Percentiles rank a stretch among this genome's conserved stretches.
phyloP scores from a whole-genome alignment of 2,888 invertebrate genomes.

The Mycalesis mineus region DNA sequence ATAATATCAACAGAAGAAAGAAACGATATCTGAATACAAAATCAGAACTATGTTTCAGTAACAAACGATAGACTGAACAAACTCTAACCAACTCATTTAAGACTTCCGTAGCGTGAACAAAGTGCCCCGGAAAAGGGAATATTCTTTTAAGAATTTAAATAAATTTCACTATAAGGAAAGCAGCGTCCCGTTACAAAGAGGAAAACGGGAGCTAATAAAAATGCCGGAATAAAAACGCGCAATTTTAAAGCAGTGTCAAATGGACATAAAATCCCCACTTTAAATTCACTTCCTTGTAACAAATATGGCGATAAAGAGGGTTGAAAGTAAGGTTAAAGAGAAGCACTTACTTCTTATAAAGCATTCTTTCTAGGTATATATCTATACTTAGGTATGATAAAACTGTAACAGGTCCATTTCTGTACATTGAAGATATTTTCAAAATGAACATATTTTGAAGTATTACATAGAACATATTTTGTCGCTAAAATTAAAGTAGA shows the following conservation, averaged over 20 bases:
- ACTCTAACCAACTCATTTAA: conserved; percentile 55
- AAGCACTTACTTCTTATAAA: neutral
- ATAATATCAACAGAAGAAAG: neutral
- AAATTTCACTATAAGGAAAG: conserved; percentile 59
- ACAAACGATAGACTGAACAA: conserved; percentile 33
- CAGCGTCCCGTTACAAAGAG: conserved; percentile 64
- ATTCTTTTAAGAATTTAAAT: conserved; percentile 71
- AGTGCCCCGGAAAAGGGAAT: conserved; percentile 40
- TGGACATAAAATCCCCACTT: conserved; percentile 47
- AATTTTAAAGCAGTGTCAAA: conserved; percentile 59
- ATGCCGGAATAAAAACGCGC: conserved; percentile 53
- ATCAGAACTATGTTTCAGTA: conserved; percentile 27
- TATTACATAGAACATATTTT: too few relatives aligned
- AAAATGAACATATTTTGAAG: too few relatives aligned
- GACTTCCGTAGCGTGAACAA: conserved; percentile 42
- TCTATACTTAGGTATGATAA: too few relatives aligned
- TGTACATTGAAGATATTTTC: too few relatives aligned
- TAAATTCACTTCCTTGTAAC: conserved; percentile 40
- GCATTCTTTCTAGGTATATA: neutral
- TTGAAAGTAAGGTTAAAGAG: conserved; percentile 7
- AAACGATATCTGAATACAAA: conserved; percentile 27
- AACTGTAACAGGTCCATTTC: too few relatives aligned
- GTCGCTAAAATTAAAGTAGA: too few relatives aligned
- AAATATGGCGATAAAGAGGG: conserved; percentile 35
- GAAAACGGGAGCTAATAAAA: conserved; percentile 67